Evolutionary conservation across 2,113 vertebrate species (phyloP), one percentile per base, ranked within the genome.

Genomic region (Clinocottus analis): DNA sequence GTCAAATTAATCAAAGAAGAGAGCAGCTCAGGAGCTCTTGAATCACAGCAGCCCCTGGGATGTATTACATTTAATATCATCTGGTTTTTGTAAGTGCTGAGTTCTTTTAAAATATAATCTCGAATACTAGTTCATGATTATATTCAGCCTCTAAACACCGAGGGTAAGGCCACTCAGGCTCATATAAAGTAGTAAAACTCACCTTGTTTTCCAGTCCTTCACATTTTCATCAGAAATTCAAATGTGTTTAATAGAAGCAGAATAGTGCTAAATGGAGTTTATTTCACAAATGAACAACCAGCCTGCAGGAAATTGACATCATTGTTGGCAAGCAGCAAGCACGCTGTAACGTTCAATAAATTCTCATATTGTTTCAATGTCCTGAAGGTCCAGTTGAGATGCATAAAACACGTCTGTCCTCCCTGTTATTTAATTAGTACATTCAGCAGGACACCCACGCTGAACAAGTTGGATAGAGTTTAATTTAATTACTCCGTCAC

Each of bases 341-440:
- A 21, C 16, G 25, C 49, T 64, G 56, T 55, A 37, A 10, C 37
- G 35, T 63, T 77, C 43, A 55, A 80, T 79, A 77, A 77, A 86
- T 84, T 75, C 59, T 68, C 64, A 41, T 68, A 37, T 47, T 65
- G 39, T 84, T 60, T 59, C 19, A 61, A 4, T 17, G 29, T 56
- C 68, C 51, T 37, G 13, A 77, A 33, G n/a, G 4, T 49, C 65
- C 67, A 27, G 21, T 79, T 77, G 23, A 74, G 77, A 62, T 77
- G 75, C 83, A 84, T 51, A 25, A 59, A 79, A 61, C 59, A 66
- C 53, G n/a, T 79, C 45, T 8, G 10, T 70, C 45, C 17, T 77
- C 31, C 19, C 4, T 4, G 5, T 72, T 33, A n/a, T 76, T 81
- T 51, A 64, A 85, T 83, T 68, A 80, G 72, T 23, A 71, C 63